These are phyloP conservation scores for Jaculus jaculus DNA, from an alignment of 2,113 vertebrate species.

Conservation along the genomic window DNA sequence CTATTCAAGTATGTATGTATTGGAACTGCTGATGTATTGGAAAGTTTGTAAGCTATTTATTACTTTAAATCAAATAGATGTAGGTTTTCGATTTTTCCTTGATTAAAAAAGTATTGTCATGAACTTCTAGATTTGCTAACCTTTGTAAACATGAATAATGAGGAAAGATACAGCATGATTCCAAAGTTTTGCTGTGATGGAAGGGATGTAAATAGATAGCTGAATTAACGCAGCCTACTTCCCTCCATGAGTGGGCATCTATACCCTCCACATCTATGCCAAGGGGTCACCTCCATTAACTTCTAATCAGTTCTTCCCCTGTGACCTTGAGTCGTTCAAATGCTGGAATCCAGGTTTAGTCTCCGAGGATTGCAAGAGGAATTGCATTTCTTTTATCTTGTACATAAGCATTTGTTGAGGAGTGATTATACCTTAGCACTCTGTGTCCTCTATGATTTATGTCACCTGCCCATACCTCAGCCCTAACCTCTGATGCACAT, in stretches of 20 bases:
- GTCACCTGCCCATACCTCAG: background rate
- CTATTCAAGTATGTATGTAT: background rate
- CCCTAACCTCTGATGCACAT: fast-evolving
- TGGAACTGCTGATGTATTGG: background rate
- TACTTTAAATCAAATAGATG: background rate
- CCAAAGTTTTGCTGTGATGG: background rate
- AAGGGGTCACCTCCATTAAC: background rate
- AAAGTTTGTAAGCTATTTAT: background rate
- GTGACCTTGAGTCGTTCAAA: background rate
- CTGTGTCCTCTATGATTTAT: background rate
- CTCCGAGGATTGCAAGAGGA: background rate
- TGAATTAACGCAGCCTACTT: background rate
- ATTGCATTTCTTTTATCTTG: background rate
- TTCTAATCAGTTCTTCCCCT: background rate
- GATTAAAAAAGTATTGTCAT: background rate
- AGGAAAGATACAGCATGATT: background rate
- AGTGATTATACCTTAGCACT: background rate
- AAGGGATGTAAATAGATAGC: fast-evolving
- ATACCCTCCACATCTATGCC: background rate
- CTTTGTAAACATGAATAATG: background rate
- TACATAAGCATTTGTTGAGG: background rate
- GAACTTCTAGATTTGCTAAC: background rate
- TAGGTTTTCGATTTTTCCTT: background rate
- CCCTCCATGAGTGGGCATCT: background rate
- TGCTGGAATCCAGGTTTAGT: background rate